phyloP scores from a whole-genome alignment of 2,888 invertebrate genomes.

The Cetonia aurata region DNA sequence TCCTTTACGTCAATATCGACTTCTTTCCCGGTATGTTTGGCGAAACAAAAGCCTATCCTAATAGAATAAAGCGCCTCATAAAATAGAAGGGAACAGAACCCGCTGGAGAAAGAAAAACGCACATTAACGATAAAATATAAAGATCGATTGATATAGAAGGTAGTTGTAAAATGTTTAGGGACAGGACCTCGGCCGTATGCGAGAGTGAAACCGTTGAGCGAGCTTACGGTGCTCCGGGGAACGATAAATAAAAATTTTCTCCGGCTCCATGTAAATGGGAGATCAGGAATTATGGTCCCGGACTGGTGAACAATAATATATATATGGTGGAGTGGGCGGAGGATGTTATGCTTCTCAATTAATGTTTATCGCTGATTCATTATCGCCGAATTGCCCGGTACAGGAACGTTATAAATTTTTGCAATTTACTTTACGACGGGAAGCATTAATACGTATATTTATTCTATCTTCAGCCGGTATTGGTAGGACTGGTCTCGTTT shows the following conservation, averaged over 20 bases:
- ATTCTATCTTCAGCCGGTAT: no score
- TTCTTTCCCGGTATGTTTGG: constrained; percentile 35
- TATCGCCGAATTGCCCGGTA: background rate
- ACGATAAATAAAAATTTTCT: constrained; percentile 43
- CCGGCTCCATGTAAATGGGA: constrained; percentile 42
- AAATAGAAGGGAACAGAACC: background rate
- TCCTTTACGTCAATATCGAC: no score
- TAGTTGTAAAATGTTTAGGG: constrained; percentile 25
- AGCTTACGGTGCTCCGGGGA: constrained; percentile 31
- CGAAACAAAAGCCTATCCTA: background rate
- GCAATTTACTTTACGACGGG: background rate
- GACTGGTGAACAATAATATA: background rate
- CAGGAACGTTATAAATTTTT: background rate
- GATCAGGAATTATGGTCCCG: constrained; percentile 39
- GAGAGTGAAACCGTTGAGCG: constrained; percentile 19
- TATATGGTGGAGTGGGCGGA: background rate
- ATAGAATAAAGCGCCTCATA: constrained; percentile 2
- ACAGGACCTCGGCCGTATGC: background rate
- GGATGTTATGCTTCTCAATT: constrained; percentile 14
- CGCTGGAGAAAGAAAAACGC: background rate
- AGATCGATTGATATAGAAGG: constrained; percentile 21
- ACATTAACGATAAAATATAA: constrained; percentile 16
- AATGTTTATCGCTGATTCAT: constrained; percentile 17
- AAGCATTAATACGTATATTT: background rate
- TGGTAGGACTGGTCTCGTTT: no score